phyloP scores from a whole-genome alignment of 35 echinoderm and acorn worm species.

The Heliocidaris tuberculata region DNA sequence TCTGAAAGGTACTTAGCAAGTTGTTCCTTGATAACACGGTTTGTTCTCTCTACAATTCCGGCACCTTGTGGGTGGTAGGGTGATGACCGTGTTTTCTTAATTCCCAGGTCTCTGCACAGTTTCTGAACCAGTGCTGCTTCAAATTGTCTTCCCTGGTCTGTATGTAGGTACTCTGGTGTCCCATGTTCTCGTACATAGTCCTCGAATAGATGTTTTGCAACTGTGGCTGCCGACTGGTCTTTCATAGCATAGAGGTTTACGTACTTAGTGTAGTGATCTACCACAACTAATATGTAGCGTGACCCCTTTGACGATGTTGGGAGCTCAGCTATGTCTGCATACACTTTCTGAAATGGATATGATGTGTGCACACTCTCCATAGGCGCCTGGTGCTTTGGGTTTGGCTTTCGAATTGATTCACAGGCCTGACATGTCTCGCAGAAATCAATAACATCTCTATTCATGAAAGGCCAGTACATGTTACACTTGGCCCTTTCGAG shows the following conservation, averaged over 20 bases:
- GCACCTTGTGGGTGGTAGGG: too few species aligned
- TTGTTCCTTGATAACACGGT: not conserved
- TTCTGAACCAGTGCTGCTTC: not conserved
- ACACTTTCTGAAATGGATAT: not conserved
- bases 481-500: not conserved
- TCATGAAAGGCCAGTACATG: not conserved
- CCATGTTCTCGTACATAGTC: too few species aligned
- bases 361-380: not conserved
- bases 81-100: conserved; percentile 25
- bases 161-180: too few species aligned
- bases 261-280: conserved; percentile 1
- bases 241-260: not conserved
- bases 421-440: not conserved
- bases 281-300: not conserved
- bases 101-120: conserved; percentile 1
- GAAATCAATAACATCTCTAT: not conserved
- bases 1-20: not conserved
- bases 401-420: not conserved
- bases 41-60: conserved; percentile 9
- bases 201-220: conserved; percentile 10
- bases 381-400: not conserved
- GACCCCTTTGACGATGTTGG: not conserved
- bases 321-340: conserved; percentile 1
- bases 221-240: conserved; percentile 8
- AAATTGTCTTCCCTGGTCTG: too few species aligned